Conservation (phyloP, 2,888 invertebrate genomes). For the Lutraria lutraria region DNA sequence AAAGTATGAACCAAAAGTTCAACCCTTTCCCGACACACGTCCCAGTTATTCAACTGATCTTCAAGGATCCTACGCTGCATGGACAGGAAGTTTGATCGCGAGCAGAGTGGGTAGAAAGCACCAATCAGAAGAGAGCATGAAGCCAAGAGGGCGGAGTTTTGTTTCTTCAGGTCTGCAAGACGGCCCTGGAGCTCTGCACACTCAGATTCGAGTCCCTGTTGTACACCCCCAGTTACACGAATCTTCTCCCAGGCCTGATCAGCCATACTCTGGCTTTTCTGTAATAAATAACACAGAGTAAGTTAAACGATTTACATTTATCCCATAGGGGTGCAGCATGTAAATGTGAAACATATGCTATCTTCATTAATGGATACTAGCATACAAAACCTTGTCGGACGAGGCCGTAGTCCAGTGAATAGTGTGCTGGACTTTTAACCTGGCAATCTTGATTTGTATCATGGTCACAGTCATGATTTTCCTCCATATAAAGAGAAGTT, state of each 20-base stretch:
- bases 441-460: no score
- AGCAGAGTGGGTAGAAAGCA: conserved; percentile 83
- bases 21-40: conserved; percentile 79
- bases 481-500: no score
- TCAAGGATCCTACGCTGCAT: conserved; percentile 81
- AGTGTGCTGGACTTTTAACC: no score
- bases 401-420: no score
- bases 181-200: conserved; percentile 79
- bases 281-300: conserved; percentile 31
- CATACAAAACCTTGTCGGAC: no score
- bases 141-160: conserved; percentile 79
- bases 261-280: conserved; percentile 85
- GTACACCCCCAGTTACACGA: conserved; percentile 80
- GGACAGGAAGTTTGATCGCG: conserved; percentile 75
- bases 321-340: no score
- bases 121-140: conserved; percentile 84
- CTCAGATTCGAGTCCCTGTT: conserved; percentile 84
- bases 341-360: no score
- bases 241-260: conserved; percentile 86
- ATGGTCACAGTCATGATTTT: no score
- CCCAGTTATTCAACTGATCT: conserved; percentile 80
- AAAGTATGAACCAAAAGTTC: conserved; percentile 77
- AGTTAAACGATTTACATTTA: not conserved
- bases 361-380: no score
- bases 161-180: conserved; percentile 75